Conservation (phyloP, 2,888 invertebrate species). For the Dryobotodes eremita region DNA sequence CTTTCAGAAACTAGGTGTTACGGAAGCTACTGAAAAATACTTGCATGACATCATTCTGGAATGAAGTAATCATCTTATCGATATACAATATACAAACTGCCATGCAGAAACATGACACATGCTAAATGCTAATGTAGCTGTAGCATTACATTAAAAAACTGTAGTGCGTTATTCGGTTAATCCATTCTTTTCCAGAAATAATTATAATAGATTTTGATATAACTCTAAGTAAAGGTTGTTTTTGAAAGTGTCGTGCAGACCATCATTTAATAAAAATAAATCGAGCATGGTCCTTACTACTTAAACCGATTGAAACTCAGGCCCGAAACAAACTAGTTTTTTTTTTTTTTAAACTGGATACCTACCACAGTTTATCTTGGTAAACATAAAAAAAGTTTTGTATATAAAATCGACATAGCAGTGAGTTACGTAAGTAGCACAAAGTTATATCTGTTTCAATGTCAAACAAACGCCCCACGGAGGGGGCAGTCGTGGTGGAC, state of each 20-base stretch:
- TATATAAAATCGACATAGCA: background rate
- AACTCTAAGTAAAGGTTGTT: background rate
- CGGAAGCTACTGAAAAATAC: no score
- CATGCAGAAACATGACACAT: no score
- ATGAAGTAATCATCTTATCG: no score
- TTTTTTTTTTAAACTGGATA: no score
- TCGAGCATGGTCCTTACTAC: background rate
- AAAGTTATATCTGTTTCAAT: conserved; percentile 43
- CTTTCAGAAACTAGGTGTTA: background rate
- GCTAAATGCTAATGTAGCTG: background rate
- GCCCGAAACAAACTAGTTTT: conserved; percentile 30
- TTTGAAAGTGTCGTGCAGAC: background rate
- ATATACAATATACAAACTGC: no score
- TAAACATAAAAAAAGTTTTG: conserved; percentile 26
- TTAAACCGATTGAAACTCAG: background rate
- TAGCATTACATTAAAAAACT: background rate
- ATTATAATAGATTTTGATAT: background rate
- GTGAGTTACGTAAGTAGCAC: conserved; percentile 30
- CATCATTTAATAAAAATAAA: background rate
- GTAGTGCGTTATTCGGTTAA: background rate
- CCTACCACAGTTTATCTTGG: background rate
- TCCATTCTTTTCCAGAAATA: background rate
- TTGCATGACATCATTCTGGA: no score
- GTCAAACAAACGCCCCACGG: conserved; percentile 30
- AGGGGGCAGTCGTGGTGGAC: conserved; percentile 7